Percentiles rank a stretch among this genome's conserved stretches.
These are phyloP conservation scores for Clarias fuscus DNA, from an alignment of 2,797 vertebrate species.

Conservation along the genomic window DNA sequence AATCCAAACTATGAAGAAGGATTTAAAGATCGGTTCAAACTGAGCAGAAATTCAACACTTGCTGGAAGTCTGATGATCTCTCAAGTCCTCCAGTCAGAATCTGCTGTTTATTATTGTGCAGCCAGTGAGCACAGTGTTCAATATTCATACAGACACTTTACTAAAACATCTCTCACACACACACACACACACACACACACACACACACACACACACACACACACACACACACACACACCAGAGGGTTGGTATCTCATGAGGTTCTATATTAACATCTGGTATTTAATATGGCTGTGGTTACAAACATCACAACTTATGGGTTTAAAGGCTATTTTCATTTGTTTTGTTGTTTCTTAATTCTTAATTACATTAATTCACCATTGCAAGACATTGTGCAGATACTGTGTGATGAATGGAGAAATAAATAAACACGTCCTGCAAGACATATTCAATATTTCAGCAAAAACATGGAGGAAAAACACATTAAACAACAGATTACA, in stretches of 20 bases:
- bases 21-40: conserved; percentile 4
- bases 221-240: too few species aligned
- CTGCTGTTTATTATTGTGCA: conserved; percentile 55
- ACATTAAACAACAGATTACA: too few species aligned
- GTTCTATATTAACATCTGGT: background rate
- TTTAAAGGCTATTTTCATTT: background rate
- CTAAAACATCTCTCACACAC: conserved; percentile 24
- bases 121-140: conserved; percentile 53
- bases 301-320: too few species aligned
- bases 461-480: too few species aligned
- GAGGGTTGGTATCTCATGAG: background rate
- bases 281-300: background rate
- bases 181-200: background rate
- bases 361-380: too few species aligned
- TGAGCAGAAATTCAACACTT: conserved; percentile 5
- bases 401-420: too few species aligned
- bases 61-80: conserved; percentile 35
- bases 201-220: background rate
- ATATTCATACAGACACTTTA: background rate
- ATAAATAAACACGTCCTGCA: too few species aligned
- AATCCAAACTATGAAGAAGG: background rate
- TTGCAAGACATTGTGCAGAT: too few species aligned
- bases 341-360: too few species aligned
- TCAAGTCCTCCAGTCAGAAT: background rate
- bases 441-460: too few species aligned